These are phyloP conservation scores for Cepaea hortensis DNA, from an alignment of 2,888 invertebrate genomes.

Conservation along the genomic window DNA sequence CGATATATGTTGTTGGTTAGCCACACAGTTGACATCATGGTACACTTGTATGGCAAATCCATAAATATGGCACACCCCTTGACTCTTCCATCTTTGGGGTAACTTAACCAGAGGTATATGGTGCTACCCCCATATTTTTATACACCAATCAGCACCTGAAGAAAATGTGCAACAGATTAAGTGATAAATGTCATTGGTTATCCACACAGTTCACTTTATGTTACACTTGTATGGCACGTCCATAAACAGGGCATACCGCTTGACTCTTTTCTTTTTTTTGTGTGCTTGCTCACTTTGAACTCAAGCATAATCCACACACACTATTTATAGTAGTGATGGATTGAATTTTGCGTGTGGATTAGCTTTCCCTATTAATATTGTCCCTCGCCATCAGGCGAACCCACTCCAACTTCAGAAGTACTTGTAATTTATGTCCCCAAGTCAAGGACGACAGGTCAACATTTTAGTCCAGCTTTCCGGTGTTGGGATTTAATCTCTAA, in stretches of 20 bases:
- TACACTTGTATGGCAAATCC: conserved; percentile 21
- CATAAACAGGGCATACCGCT: neutral
- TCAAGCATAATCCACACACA: too few species aligned
- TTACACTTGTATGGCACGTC: conserved; percentile 14
- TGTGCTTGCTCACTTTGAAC: too few species aligned
- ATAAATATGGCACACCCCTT: neutral
- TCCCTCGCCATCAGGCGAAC: too few species aligned
- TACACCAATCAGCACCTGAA: neutral
- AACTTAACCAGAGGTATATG: neutral
- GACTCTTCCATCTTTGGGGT: neutral
- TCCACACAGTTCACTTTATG: conserved; percentile 39
- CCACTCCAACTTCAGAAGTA: too few species aligned
- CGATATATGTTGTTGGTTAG: conserved; percentile 12
- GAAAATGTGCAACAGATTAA: conserved; percentile 2
- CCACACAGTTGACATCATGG: conserved; percentile 41
- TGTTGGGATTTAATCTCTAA: too few species aligned
- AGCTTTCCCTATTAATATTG: too few species aligned
- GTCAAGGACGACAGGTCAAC: too few species aligned
- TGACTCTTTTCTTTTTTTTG: too few species aligned
- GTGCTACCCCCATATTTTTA: neutral
- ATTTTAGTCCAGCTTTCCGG: too few species aligned
- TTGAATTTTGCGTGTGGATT: too few species aligned
- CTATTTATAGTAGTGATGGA: too few species aligned
- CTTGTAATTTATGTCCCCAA: too few species aligned
- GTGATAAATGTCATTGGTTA: conserved; percentile 8